These are phyloP conservation scores for Laterallus jamaicensis DNA, from an alignment of 2,113 vertebrate species.

Conservation along the genomic window DNA sequence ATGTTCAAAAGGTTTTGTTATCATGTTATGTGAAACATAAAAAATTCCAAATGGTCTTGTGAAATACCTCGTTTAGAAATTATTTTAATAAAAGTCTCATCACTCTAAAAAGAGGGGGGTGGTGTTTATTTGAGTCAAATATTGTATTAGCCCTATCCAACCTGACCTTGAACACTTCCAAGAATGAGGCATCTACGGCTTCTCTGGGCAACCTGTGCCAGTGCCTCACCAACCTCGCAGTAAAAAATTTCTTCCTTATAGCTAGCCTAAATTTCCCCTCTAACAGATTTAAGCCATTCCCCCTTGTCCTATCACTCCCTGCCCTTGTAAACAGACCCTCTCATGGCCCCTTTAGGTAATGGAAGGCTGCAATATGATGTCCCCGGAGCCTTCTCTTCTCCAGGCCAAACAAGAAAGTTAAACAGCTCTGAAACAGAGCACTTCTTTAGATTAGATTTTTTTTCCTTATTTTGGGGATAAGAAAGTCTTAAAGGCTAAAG, in stretches of 20 bases:
- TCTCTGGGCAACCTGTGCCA: too few relatives aligned
- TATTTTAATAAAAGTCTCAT: not conserved
- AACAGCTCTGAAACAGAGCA: not conserved
- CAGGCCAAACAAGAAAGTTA: not conserved
- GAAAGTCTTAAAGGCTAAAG: not conserved
- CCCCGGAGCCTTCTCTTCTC: too few relatives aligned
- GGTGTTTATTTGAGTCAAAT: not conserved
- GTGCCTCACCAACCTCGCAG: too few relatives aligned
- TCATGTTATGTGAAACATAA: not conserved
- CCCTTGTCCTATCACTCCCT: too few relatives aligned
- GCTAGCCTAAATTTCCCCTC: too few relatives aligned
- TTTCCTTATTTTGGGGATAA: not conserved
- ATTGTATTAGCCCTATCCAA: not conserved
- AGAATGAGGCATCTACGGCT: too few relatives aligned
- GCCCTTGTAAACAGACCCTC: too few relatives aligned
- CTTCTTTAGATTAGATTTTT: not conserved
- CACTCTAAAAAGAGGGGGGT: not conserved
- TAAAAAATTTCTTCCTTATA: too few relatives aligned
- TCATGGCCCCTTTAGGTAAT: too few relatives aligned
- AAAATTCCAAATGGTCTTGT: not conserved
- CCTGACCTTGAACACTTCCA: too few relatives aligned
- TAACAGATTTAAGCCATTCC: too few relatives aligned
- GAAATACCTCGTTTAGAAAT: not conserved
- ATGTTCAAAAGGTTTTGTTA: not conserved
- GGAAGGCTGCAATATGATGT: too few relatives aligned